Base-by-base conservation (phyloP, 2,113 vertebrate species). In the Dicentrarchus labrax region DNA sequence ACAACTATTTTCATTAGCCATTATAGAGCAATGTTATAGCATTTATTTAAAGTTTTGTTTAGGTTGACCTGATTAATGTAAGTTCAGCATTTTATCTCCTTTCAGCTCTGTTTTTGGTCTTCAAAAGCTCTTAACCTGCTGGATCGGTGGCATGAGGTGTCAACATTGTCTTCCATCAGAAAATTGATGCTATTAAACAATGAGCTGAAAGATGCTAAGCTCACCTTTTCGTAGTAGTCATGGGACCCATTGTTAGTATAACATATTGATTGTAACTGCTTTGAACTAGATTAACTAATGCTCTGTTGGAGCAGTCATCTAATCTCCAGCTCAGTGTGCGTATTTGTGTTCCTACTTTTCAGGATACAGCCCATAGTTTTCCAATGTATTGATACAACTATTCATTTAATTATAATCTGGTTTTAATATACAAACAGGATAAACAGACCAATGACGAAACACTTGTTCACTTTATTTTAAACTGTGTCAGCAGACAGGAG, bases 381-480 rank as follows among this genome's bases (percentile, higher is more conserved):
- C 60, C 24, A 76, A 54, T 50, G 21, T 62, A 30, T 30, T 36
- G 10, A 57, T 36, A 48, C 47, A 60, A 38, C 21, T 9, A 12
- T 41, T 19, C 0, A 56, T 76, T 38, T 24, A 51, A 7, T 45
- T 16, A 15, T 24, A 57, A 59, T 59, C 41, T 57, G n/a, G 11
- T 68, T 78, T 54, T 57, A 54, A 73, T n/a, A 39, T 21, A 17
- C 8, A 61, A 68, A 74, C 41, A 24, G 54, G 41, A 75, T 19
- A 43, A 59, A 24, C 41, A 65, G 16, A 24, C 67, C 67, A 57
- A 11, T 64, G 39, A 71, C 39, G 7, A 56, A 47, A 47, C 30
- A 69, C 24, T 30, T 30, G 30, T 30, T 72, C 7, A 36, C 21
- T 61, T 69, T 12, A 51, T 48, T 80, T 50, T 15, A 74, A 50